These are phyloP conservation scores for Megaceryle maxima DNA, from an alignment of 2,113 vertebrate species.

Conservation along the genomic window DNA sequence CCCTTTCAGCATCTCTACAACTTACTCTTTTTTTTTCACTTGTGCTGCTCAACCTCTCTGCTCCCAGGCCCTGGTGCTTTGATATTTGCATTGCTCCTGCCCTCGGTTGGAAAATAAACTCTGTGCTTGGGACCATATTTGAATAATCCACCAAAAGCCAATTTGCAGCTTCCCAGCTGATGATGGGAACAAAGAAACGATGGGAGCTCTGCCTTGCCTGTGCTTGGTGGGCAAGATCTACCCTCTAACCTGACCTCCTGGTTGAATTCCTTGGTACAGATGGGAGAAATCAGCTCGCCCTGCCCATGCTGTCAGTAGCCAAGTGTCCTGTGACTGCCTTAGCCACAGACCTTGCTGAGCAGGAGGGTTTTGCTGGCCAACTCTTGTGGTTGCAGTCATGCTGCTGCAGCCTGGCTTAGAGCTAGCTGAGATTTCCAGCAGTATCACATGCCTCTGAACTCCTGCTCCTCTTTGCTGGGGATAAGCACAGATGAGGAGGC, in stretches of 20 bases:
- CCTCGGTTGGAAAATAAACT: not conserved
- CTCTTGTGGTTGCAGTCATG: not conserved
- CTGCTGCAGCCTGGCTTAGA: not conserved
- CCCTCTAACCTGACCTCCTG: not conserved
- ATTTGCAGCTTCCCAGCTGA: not conserved
- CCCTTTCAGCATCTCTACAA: not conserved
- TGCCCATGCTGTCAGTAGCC: not conserved
- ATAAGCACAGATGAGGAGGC: not conserved
- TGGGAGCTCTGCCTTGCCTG: not conserved
- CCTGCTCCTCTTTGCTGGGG: not conserved
- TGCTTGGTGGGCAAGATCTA: not conserved
- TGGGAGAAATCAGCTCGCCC: not conserved
- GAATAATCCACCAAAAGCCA: not conserved
- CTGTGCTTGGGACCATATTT: not conserved
- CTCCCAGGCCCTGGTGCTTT: not conserved
- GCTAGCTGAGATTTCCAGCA: not conserved
- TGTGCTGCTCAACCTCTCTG: not conserved
- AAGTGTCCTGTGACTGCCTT: not conserved
- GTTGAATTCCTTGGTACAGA: accelerated
- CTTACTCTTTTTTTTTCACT: not conserved
- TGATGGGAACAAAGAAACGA: not conserved
- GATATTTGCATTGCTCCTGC: not conserved
- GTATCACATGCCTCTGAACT: not conserved
- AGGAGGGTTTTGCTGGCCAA: not conserved
- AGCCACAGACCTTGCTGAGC: not conserved